Conservation (phyloP, 2,797 vertebrate genomes). For the Eutrigla gurnardus region DNA sequence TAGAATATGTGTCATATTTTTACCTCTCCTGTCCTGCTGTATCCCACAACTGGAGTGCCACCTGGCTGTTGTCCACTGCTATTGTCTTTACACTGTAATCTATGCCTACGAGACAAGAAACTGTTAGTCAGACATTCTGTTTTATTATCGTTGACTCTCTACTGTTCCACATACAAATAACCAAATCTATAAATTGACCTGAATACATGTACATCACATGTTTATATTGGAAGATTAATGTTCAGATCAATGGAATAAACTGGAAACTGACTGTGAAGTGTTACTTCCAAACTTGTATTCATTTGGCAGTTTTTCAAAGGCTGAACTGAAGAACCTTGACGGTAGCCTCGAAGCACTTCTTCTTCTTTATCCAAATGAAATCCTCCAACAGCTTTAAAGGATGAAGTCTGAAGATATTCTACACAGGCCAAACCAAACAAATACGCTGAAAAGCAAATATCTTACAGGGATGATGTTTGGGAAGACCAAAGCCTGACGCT, state of each 20-base stretch:
- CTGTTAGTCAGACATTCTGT: background rate
- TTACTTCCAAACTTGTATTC: background rate
- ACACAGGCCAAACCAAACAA: background rate
- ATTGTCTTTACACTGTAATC: constrained; percentile 95
- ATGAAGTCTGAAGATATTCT: background rate
- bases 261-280: background rate
- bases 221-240: background rate
- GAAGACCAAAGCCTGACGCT: background rate
- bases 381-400: background rate
- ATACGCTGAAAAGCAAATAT: background rate
- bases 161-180: background rate
- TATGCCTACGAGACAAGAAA: constrained; percentile 83
- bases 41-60: constrained; percentile 95
- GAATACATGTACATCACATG: background rate
- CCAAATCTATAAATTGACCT: background rate
- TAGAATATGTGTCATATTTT: background rate
- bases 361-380: background rate
- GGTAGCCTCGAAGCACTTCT: background rate
- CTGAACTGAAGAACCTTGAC: background rate
- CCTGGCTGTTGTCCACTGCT: constrained; percentile 85
- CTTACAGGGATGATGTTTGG: background rate
- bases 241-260: background rate
- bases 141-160: background rate
- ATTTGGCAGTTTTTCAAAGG: background rate
- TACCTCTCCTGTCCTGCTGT: constrained; percentile 96